phyloP scores from a whole-genome alignment of 2,113 vertebrate species.

The Hassar affinis region DNA sequence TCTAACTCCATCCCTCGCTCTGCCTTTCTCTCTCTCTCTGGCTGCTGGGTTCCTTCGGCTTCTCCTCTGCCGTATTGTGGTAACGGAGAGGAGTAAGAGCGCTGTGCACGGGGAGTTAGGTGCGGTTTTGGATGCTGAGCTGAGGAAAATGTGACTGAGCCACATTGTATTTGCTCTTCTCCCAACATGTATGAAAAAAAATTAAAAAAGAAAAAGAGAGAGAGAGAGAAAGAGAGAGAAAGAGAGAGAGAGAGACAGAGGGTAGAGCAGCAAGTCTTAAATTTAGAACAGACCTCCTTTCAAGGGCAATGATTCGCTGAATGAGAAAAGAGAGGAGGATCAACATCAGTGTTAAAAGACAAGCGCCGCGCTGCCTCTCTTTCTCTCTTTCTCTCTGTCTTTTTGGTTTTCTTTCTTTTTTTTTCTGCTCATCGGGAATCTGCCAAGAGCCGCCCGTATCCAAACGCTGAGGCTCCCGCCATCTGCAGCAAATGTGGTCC shows the following conservation, averaged over 20 bases:
- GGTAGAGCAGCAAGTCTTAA: conserved; percentile 71
- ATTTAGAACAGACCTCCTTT: conserved; percentile 74
- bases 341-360: conserved; percentile 70
- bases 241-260: conserved; percentile 51
- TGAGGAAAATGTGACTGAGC: conserved; percentile 73
- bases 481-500: conserved; percentile 94
- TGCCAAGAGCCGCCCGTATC: conserved; percentile 81
- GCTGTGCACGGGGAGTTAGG: conserved; percentile 69
- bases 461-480: conserved; percentile 82
- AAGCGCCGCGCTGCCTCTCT: conserved; percentile 52
- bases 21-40: conserved; percentile 53
- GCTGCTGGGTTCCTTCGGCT: conserved; percentile 66
- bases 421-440: conserved; percentile 58
- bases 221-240: conserved; percentile 16
- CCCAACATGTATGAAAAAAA: conserved; percentile 61
- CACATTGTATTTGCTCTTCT: conserved; percentile 68
- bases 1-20: conserved; percentile 47
- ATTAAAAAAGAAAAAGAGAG: conserved; percentile 43
- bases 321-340: conserved; percentile 71
- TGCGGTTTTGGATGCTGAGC: conserved; percentile 72
- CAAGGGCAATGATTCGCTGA: conserved; percentile 74
- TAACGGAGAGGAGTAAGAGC: conserved; percentile 72
- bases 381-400: conserved; percentile 2
- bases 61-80: conserved; percentile 67
- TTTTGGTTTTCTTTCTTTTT: not conserved